Conservation (phyloP, 2,113 vertebrate species). For the Alaudala cheleensis region DNA sequence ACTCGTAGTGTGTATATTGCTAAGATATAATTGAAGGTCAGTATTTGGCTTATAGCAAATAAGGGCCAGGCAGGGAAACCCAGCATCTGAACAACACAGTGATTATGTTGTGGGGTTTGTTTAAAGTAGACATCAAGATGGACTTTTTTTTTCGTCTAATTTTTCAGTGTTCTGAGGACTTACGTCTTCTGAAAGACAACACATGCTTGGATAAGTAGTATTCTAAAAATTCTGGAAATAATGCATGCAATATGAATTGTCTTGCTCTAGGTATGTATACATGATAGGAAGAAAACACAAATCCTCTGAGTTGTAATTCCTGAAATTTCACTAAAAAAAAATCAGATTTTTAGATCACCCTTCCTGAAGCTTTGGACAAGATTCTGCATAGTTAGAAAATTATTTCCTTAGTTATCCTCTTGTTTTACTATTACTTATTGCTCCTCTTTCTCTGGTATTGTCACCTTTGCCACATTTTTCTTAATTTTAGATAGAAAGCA, state of each 20-base stretch:
- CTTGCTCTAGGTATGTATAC: not conserved
- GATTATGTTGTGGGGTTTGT: rapidly evolving
- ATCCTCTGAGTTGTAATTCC: not conserved
- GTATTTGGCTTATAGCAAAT: not conserved
- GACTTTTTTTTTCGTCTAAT: not conserved
- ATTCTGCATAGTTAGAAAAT: not conserved
- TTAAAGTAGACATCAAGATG: not conserved
- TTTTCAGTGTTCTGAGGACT: not conserved
- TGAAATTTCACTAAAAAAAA: not conserved
- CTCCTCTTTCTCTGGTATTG: not conserved
- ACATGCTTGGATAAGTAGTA: not conserved
- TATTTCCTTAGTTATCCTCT: not conserved
- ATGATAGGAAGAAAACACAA: not conserved
- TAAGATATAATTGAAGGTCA: not conserved
- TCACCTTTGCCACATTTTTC: not conserved
- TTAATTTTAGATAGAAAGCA: not conserved
- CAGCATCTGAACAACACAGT: not conserved
- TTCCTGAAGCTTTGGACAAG: not conserved
- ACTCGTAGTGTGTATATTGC: not conserved
- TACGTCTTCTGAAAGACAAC: not conserved
- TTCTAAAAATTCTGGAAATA: not conserved
- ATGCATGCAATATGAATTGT: not conserved
- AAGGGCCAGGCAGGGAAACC: not conserved
- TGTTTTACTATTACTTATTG: not conserved
- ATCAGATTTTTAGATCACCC: not conserved